Conservation (phyloP, 2,797 vertebrate species). For the Mycteria americana region DNA sequence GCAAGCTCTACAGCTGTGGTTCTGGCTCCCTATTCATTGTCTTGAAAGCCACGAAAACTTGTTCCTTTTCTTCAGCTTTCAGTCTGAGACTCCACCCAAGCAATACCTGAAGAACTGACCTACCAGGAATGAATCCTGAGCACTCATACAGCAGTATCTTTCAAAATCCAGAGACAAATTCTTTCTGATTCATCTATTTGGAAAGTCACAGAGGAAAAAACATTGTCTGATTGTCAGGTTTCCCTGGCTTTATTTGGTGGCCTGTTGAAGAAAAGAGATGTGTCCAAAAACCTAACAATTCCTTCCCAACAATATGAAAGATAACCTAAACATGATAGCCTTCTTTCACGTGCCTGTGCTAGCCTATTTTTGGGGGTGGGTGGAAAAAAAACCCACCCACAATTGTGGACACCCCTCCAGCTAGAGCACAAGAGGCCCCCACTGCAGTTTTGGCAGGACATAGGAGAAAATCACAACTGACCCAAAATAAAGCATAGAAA, state of each 20-base stretch:
- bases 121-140: background rate
- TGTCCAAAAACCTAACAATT: background rate
- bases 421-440: background rate
- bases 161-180: background rate
- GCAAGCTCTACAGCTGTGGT: background rate
- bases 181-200: background rate
- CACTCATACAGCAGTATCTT: background rate
- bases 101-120: background rate
- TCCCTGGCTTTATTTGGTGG: background rate
- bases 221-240: background rate
- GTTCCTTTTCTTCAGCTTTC: background rate
- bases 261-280: background rate
- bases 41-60: background rate
- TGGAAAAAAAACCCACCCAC: background rate
- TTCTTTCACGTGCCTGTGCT: background rate
- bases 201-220: background rate
- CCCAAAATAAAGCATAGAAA: background rate
- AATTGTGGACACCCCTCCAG: background rate
- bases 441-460: background rate
- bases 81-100: background rate
- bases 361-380: rapidly evolving
- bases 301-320: background rate
- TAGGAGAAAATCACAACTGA: background rate
- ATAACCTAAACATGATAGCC: background rate
- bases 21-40: background rate